Evolutionary conservation across 2,888 invertebrate genomes (phyloP).

Genomic region (Emmelina monodactyla): DNA sequence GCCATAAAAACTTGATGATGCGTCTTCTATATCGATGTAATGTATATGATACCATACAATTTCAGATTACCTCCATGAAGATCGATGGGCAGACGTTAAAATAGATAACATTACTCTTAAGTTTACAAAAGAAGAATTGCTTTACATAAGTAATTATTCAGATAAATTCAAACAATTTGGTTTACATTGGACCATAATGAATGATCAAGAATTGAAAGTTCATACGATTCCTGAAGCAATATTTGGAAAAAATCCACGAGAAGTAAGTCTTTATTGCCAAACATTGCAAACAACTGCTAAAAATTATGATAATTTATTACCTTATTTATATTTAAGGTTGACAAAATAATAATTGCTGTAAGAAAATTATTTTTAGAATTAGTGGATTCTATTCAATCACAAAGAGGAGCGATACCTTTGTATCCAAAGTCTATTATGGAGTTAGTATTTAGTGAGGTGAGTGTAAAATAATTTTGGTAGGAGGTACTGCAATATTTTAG

Average conservation of each 20-base stretch:
- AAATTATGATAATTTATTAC: too few relatives aligned
- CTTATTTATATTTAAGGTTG: constrained; percentile 25
- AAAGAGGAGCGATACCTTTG: constrained; percentile 49
- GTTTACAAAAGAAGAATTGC: constrained; percentile 48
- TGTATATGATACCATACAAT: not conserved
- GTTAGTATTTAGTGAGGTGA: constrained; percentile 49
- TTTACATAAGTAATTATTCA: constrained; percentile 59
- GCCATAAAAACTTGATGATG: too few relatives aligned
- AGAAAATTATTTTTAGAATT: constrained; percentile 67
- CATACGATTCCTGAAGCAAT: constrained; percentile 70
- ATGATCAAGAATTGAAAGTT: constrained; percentile 46
- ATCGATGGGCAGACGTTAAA: constrained; percentile 35
- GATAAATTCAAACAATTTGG: constrained; percentile 68
- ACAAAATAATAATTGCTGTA: constrained; percentile 45
- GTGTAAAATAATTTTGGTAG: too few relatives aligned
- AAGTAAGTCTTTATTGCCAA: constrained; percentile 39
- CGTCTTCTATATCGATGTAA: too few relatives aligned
- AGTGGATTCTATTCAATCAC: constrained; percentile 53
- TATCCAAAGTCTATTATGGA: constrained; percentile 54
- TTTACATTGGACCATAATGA: constrained; percentile 48
- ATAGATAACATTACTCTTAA: constrained; percentile 32
- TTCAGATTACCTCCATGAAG: constrained; percentile 50
- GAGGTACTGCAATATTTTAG: too few relatives aligned
- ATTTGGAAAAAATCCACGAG: constrained; percentile 58
- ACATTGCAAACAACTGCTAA: too few relatives aligned